phyloP scores from a whole-genome alignment of 2,888 invertebrate genomes.

The Amblyjoppa proteus region DNA sequence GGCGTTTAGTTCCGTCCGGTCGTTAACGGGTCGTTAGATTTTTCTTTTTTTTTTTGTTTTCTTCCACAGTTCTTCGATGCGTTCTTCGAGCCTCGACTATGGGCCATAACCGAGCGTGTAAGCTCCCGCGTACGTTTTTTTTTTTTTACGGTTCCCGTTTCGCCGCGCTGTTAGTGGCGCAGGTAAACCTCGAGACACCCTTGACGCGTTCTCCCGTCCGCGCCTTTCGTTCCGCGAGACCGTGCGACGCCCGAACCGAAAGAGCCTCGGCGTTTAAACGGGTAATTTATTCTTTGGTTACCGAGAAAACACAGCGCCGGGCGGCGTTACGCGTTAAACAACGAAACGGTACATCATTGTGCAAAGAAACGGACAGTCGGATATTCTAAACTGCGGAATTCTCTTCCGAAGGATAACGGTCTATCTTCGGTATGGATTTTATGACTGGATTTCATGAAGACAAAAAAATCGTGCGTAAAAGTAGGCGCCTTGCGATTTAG shows the following conservation, averaged over 20 bases:
- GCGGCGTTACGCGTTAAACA: conserved; percentile 35
- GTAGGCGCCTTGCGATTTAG: neutral
- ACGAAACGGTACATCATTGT: conserved; percentile 42
- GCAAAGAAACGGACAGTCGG: conserved; percentile 12
- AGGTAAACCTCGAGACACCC: conserved; percentile 17
- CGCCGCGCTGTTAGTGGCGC: conserved; percentile 43
- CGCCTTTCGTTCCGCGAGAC: neutral
- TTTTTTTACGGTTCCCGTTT: conserved; percentile 34
- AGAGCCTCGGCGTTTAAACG: neutral
- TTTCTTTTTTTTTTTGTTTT: conserved; percentile 31
- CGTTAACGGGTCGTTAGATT: conserved; percentile 63
- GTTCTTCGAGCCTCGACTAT: conserved; percentile 13
- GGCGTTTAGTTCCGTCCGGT: conserved; percentile 57
- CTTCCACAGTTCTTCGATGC: too few species aligned
- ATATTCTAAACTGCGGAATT: neutral
- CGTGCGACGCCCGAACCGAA: conserved; percentile 3
- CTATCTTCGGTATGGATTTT: neutral
- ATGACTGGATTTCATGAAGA: neutral
- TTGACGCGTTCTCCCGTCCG: neutral
- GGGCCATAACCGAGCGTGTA: conserved; percentile 35
- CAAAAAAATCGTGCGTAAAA: too few species aligned
- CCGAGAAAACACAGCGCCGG: conserved; percentile 47
- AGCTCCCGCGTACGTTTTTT: conserved; percentile 2
- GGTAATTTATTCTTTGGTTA: conserved; percentile 56
- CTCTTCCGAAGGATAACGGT: neutral